phyloP scores from a whole-genome alignment of 2,888 invertebrate species.

The Drosophila meridionalis region DNA sequence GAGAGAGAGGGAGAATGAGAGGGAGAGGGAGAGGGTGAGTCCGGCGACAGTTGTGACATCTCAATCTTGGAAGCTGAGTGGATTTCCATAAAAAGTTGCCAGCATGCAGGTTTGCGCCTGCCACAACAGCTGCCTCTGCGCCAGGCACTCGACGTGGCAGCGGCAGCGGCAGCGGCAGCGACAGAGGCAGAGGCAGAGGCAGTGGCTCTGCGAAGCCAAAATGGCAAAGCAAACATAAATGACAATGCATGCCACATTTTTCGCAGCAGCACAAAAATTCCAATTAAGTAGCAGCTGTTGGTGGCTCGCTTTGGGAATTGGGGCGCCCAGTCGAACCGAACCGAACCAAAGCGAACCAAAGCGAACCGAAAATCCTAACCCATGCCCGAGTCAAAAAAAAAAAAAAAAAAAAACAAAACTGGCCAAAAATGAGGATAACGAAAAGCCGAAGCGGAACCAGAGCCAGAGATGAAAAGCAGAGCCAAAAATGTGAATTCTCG shows the following conservation, averaged over 20 bases:
- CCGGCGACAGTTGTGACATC: constrained; percentile 33
- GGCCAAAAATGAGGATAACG: background rate
- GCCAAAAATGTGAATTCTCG: constrained; percentile 44
- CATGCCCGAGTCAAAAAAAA: constrained; percentile 20
- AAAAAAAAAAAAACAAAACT: constrained; percentile 1
- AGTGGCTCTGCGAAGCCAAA: constrained; percentile 24
- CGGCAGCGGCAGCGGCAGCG: background rate
- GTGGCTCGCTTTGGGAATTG: constrained; percentile 64
- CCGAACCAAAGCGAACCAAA: constrained; percentile 2
- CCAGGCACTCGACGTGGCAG: constrained; percentile 13
- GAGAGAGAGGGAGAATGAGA: background rate
- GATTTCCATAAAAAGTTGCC: constrained; percentile 58
- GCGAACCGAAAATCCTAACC: constrained; percentile 29
- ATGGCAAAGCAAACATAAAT: constrained; percentile 61
- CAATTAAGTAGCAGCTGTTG: constrained; percentile 78
- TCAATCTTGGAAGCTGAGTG: constrained; percentile 49
- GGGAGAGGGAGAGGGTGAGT: background rate
- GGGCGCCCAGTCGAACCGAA: constrained; percentile 11
- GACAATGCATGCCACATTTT: constrained; percentile 70
- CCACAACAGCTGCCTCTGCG: constrained; percentile 33
- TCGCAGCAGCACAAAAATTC: constrained; percentile 67
- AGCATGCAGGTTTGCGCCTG: constrained; percentile 39
- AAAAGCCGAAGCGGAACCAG: constrained; percentile 5
- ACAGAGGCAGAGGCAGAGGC: background rate
- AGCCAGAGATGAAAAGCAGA: constrained; percentile 22